phyloP scores from a whole-genome alignment of 2,113 vertebrate genomes.

The Antechinus stuartii region DNA sequence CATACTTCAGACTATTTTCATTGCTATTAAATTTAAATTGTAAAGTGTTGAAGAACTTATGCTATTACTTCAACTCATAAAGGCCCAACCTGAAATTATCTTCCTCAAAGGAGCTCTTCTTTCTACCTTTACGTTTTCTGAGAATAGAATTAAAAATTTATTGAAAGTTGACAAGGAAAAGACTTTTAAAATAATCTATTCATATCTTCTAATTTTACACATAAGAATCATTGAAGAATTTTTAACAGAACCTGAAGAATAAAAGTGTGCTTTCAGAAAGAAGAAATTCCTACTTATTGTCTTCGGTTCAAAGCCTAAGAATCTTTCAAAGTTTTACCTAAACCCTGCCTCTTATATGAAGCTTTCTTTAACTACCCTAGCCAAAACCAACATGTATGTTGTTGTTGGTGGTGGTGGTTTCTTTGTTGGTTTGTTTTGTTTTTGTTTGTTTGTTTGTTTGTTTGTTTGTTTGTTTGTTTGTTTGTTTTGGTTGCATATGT shows the following conservation, averaged over 20 bases:
- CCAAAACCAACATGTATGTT: not conserved
- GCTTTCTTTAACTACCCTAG: not conserved
- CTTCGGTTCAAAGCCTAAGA: not conserved
- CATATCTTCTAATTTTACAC: not conserved
- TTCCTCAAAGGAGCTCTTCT: not conserved
- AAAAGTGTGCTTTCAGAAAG: not conserved
- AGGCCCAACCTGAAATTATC: constrained; percentile 10
- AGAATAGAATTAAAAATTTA: not conserved
- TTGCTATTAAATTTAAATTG: not conserved
- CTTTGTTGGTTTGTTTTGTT: too few species aligned
- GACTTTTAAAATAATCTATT: not conserved
- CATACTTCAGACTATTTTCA: not conserved
- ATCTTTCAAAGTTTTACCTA: not conserved
- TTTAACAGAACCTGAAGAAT: not conserved
- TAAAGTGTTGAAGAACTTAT: not conserved
- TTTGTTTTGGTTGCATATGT: not conserved
- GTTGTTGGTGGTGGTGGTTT: too few species aligned
- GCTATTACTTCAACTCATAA: not conserved
- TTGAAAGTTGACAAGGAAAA: not conserved
- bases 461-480: too few species aligned
- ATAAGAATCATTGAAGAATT: not conserved
- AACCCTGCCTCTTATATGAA: not conserved
- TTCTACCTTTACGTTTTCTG: not conserved
- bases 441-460: too few species aligned
- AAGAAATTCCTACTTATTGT: not conserved